Conservation (phyloP, 2,113 vertebrate genomes). For the Scophthalmus maximus region DNA sequence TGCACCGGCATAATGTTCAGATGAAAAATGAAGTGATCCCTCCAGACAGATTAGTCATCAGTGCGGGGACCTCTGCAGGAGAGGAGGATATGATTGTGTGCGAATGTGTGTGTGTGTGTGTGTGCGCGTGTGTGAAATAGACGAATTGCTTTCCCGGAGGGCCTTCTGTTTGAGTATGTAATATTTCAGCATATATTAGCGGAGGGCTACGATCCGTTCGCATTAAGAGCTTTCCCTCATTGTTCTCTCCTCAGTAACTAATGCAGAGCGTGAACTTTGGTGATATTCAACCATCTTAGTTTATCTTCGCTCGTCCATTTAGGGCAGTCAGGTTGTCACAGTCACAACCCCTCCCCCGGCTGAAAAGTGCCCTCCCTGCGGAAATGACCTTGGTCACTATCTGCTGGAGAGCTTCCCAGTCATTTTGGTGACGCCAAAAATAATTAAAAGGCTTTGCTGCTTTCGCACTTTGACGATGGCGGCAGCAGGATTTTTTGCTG, state of each 20-base stretch:
- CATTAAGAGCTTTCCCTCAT: conserved; percentile 51
- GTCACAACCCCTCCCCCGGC: neutral
- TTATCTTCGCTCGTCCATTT: conserved; percentile 28
- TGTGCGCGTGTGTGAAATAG: conserved; percentile 24
- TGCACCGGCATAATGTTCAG: conserved; percentile 69
- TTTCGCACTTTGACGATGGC: no score
- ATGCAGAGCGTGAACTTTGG: conserved; percentile 39
- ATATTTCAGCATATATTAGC: conserved; percentile 67
- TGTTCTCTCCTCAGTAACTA: conserved; percentile 44
- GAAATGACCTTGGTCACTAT: conserved; percentile 25
- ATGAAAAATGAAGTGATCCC: conserved; percentile 80
- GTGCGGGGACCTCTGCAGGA: conserved; percentile 61
- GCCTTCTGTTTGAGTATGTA: conserved; percentile 58
- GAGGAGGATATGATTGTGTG: conserved; percentile 15
- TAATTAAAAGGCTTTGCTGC: neutral
- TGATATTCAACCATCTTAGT: conserved; percentile 48
- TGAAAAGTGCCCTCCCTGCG: conserved; percentile 14
- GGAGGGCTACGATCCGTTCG: conserved; percentile 32
- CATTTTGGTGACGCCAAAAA: neutral
- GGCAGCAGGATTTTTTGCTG: neutral
- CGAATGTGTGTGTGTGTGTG: conserved; percentile 30
- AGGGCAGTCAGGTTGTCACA: conserved; percentile 14
- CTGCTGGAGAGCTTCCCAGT: neutral
- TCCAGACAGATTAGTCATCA: conserved; percentile 75
- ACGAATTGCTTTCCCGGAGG: conserved; percentile 54